Evolutionary conservation across 2,888 invertebrate species (phyloP), one percentile per base, ranked within the genome.

Genomic region (Terebella lapidaria): DNA sequence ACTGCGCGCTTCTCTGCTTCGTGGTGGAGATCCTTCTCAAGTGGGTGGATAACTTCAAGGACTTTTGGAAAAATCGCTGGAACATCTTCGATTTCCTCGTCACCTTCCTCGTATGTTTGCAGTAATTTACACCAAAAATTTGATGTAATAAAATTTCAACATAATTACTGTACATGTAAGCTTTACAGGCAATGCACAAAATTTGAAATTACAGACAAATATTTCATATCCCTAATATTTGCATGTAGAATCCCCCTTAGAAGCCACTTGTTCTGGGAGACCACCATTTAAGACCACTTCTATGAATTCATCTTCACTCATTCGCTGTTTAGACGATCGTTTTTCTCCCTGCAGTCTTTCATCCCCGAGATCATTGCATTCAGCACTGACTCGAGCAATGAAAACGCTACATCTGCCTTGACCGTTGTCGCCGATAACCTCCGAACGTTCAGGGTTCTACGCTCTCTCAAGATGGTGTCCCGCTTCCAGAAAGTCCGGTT

Each of bases 11-110:
- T n/a, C 22, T 35, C 42, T 35, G 42, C 24, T 22, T 53, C 51
- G 26, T 59, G 35, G 24, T 67, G 28, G 66, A 70, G 53, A 68
- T 69, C 42, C 5, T 60, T 26, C 58, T 66, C 28, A 68, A 65
- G 53, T 65, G 62, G 67, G 24, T 64, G 10, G 67, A 67, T 57
- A 49, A 62, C 46, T 69, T 68, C 59, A 56, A 58, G 54, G 46
- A 10, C 10, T 70, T 70, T 54, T 70, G 69, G 67, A 53, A 54
- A 54, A 70, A 60, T 26, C 52, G 62, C 20, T 68, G 68, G 66
- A 67, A 65, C 45, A 56, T 69, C 20, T 67, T 70, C 28, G 68
- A 68, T 57, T 69, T 68, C 54, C 22, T 54, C 28, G 64, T 68
- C 15, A 69, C 68, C 18, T 57, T 68, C 29, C 20, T 65, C 28